Base-by-base conservation (phyloP, 2,888 invertebrate species). In the Torymus tubicola region DNA sequence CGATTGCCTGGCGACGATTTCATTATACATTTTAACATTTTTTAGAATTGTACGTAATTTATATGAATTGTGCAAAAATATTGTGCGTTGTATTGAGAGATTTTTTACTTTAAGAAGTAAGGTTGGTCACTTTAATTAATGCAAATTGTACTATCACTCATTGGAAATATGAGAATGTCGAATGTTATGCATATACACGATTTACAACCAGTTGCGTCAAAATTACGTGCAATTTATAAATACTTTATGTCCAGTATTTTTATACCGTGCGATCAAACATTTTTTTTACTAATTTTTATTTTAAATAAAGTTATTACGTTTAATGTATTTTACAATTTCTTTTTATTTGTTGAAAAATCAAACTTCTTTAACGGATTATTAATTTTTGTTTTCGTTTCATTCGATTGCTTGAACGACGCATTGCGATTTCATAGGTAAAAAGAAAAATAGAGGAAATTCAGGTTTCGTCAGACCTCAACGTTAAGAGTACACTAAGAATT, bases 391-490 rank as follows among this genome's bases (percentile, higher is more conserved):
- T 57, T 12, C 61, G 10, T 58, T 57, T 58, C 60, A 53, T 60
- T 60, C 10, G 5, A 61, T 69, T 10, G 50, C 42, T 63, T 68
- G 4, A 50, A 68, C 42, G 50, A 24, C 65, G 70, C 55, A 52
- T 4, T 73, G 70, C 63, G 31, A 31, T 74, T 42, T 77, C 71
- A 16, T 61, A 67, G 13, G 13, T 24, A n/a, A 72, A 82, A 86
- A 42, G 5, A 42, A 84, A 81, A 86, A 87, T 86, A 81, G 85
- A 80, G 85, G 86, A 85, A 87, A 90, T 89, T 90, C 90, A 90
- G 90, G 90, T 89, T 89, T 88, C 86, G 86, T 87, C 88, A 89
- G 89, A 90, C 90, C 90, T 90, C 90, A 90, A 87, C 84, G 88
- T 87, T 88, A 87, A 87, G 85, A 84, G 85, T 88, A 87, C 85